Conservation (phyloP, 2,797 vertebrate species). For the Garrulus glandarius region DNA sequence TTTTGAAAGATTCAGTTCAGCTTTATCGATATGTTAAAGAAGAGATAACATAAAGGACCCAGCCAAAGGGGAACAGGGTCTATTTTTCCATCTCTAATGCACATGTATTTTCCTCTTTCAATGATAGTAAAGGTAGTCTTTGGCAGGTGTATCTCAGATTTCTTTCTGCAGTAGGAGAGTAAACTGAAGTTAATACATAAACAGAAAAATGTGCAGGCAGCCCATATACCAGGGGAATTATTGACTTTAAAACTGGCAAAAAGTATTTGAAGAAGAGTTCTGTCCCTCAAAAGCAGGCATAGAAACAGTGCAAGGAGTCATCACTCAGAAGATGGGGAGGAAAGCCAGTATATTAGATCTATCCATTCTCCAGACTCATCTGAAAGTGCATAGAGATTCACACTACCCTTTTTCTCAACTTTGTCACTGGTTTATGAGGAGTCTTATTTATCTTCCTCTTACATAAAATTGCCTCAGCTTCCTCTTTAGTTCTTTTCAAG, state of each 20-base stretch:
- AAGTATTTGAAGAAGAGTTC: not conserved
- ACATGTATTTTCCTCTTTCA: not conserved
- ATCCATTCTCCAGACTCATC: not conserved
- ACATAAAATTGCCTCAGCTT: not conserved
- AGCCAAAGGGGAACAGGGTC: not conserved
- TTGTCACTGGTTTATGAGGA: not conserved
- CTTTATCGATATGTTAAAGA: not conserved
- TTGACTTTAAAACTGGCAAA: not conserved
- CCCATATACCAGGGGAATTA: not conserved
- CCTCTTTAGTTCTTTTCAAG: not conserved
- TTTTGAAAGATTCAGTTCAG: not conserved
- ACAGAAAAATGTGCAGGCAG: not conserved
- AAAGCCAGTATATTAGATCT: not conserved
- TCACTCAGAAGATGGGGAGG: not conserved
- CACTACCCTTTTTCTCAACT: not conserved
- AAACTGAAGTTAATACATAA: not conserved
- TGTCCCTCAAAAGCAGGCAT: not conserved
- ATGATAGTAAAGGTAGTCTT: not conserved
- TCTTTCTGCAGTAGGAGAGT: not conserved
- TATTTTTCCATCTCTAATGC: not conserved
- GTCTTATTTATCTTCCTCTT: not conserved
- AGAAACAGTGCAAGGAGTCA: not conserved
- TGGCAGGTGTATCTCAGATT: not conserved
- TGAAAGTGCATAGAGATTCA: not conserved
- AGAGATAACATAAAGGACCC: not conserved